These are phyloP conservation scores for Dicyrtoma fusca DNA, from an alignment of 2,888 invertebrate species.

Conservation along the genomic window DNA sequence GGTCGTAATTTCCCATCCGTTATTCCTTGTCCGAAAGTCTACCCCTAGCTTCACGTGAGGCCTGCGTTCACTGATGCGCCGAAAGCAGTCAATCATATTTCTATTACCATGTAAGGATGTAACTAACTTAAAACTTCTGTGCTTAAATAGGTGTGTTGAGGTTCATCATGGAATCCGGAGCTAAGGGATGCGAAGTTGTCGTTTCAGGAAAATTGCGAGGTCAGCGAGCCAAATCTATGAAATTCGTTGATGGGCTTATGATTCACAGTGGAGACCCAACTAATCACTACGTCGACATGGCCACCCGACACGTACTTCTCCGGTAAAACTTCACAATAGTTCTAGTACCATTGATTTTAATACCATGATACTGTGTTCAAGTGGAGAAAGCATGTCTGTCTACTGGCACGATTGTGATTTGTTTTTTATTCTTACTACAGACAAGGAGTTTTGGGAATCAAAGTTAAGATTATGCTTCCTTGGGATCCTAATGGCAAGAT, in stretches of 20 bases:
- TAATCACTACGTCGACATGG: conserved; percentile 97
- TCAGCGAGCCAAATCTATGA: conserved; percentile 99
- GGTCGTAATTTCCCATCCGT: too few species aligned
- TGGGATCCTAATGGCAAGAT: conserved; percentile 97
- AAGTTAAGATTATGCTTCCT: conserved; percentile 99
- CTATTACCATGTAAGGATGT: too few species aligned
- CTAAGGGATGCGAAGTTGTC: conserved; percentile 97
- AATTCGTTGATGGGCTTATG: conserved; percentile 99
- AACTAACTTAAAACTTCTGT: too few species aligned
- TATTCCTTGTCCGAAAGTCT: too few species aligned
- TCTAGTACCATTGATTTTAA: too few species aligned
- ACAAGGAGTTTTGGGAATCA: conserved; percentile 70
- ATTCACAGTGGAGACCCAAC: conserved; percentile 99
- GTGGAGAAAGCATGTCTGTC: too few species aligned
- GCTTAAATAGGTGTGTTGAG: conserved; percentile 79
- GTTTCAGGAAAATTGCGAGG: conserved; percentile 98
- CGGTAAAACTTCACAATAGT: conserved; percentile 73
- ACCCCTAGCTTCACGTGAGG: too few species aligned
- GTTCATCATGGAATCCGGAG: conserved; percentile 98
- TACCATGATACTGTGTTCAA: too few species aligned
- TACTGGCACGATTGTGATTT: background rate
- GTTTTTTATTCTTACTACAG: conserved; percentile 50
- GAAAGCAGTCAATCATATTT: too few species aligned
- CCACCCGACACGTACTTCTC: conserved; percentile 95
- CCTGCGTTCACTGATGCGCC: too few species aligned